Evolutionary conservation across 2,113 vertebrate genomes (phyloP).

Genomic region (Hiodon tergisus): DNA sequence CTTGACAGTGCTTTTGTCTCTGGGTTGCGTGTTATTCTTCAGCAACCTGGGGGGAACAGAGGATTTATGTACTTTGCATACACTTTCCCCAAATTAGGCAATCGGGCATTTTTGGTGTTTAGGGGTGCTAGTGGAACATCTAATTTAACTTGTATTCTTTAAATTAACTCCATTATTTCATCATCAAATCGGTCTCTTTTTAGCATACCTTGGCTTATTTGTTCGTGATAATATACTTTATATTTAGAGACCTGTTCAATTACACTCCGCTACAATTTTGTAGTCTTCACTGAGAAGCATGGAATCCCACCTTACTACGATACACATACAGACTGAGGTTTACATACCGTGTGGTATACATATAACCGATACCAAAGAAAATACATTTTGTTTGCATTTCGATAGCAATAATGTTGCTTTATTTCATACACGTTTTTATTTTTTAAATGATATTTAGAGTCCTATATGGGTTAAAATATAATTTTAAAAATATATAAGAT

Average conservation of each 20-base stretch:
- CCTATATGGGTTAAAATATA: no score
- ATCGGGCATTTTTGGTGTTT: slow-evolving; percentile 82
- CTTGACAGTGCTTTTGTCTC: slow-evolving; percentile 88
- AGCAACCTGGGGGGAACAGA: slow-evolving; percentile 77
- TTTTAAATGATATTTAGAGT: no score
- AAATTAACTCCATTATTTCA: slow-evolving; percentile 78
- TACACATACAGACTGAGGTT: background rate
- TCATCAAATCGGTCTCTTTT: slow-evolving; percentile 63
- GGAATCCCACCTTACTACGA: background rate
- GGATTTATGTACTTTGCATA: slow-evolving; percentile 91
- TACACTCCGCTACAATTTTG: slow-evolving; percentile 32
- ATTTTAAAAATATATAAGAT: no score
- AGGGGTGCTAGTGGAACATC: slow-evolving; percentile 76
- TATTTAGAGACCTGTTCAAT: slow-evolving; percentile 42
- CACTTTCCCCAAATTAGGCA: slow-evolving; percentile 88
- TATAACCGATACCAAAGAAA: no score
- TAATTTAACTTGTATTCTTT: slow-evolving; percentile 83
- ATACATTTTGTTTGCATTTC: no score
- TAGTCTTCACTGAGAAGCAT: slow-evolving; percentile 6
- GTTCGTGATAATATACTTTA: slow-evolving; percentile 50
- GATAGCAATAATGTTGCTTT: no score
- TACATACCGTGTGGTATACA: background rate
- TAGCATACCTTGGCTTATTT: slow-evolving; percentile 69
- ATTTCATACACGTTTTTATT: no score
- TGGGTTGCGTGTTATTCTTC: slow-evolving; percentile 82